Evolutionary conservation across 2,113 vertebrate genomes (phyloP), one percentile per base, ranked within the genome.

Genomic region (Neoarius graeffei): DNA sequence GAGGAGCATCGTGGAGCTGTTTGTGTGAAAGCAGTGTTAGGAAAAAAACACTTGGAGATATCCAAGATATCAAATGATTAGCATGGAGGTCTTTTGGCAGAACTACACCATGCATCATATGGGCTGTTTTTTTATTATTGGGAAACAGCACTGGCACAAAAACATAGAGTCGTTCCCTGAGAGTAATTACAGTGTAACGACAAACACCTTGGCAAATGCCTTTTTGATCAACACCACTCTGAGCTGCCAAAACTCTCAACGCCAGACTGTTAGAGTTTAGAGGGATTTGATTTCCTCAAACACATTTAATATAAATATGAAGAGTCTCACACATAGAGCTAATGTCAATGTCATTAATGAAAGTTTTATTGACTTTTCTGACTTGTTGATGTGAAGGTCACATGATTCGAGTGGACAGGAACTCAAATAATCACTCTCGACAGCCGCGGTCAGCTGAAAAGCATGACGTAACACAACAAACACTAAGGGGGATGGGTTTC

Each of bases 101-200:
- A 35, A 66, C 66, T 71, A 57, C 48, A 66, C n/a, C n/a, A 66
- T 50, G 62, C 52, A 73, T 71, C 88, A 84, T 71, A 64, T 84
- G 73, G 14, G 7, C 50, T 23, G 73, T 6, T 54, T n/a, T 62
- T 54, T 35, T 73, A 27, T 54, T 59, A 14, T 27, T 52, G 69
- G 59, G 50, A 84, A 57, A 73, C n/a, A 57, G 7, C 27, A 66
- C 42, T 27, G 17, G 57, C 48, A 14, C 42, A 66, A 42, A 87
- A 60, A 66, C 54, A 52, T 30, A 8, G 25, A 62, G 27, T 48
- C 5, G 73, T 30, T 83, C 35, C 8, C 60, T 42, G 30, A 42
- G 23, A 56, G 71, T 83, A 83, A 83, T 86, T 67, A 76, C 57
- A 86, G 2, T 7, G 42, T 76, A 56, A 77, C 76, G 14, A 86